phyloP scores from a whole-genome alignment of 2,888 invertebrate genomes.

The Plutella xylostella region DNA sequence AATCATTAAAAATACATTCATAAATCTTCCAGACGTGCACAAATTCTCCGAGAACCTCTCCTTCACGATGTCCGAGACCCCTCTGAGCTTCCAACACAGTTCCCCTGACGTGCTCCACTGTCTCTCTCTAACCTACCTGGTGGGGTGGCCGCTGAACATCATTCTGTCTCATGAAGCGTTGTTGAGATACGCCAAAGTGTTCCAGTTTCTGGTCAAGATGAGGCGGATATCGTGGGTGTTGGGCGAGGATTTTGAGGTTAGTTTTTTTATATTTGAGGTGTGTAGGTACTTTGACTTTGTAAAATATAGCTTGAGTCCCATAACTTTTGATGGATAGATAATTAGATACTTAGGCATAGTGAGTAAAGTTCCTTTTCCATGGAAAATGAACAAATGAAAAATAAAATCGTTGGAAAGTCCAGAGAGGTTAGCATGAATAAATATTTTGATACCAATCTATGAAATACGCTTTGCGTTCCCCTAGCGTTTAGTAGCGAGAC shows the following conservation, averaged over 20 bases:
- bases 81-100: slow-evolving; percentile 72
- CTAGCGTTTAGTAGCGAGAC: too few species aligned
- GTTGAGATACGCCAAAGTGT: slow-evolving; percentile 78
- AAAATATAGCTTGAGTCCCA: too few species aligned
- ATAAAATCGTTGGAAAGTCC: too few species aligned
- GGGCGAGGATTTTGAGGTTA: slow-evolving; percentile 75
- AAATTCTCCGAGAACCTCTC: slow-evolving; percentile 73
- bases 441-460: too few species aligned
- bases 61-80: slow-evolving; percentile 72
- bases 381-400: too few species aligned
- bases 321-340: too few species aligned
- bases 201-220: slow-evolving; percentile 80
- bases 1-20: too few species aligned
- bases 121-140: slow-evolving; percentile 76
- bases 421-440: too few species aligned
- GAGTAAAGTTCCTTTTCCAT: too few species aligned
- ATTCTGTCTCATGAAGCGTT: slow-evolving; percentile 79
- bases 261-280: background rate
- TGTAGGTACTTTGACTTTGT: too few species aligned
- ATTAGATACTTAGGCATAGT: too few species aligned
- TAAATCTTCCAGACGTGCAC: slow-evolving; percentile 60
- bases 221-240: slow-evolving; percentile 81
- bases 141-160: slow-evolving; percentile 84
- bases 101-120: slow-evolving; percentile 77
- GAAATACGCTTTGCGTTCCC: too few species aligned